Evolutionary conservation across 1,140 invertebrate genomes (phyloP).

Genomic region (Saxidomus purpurata): DNA sequence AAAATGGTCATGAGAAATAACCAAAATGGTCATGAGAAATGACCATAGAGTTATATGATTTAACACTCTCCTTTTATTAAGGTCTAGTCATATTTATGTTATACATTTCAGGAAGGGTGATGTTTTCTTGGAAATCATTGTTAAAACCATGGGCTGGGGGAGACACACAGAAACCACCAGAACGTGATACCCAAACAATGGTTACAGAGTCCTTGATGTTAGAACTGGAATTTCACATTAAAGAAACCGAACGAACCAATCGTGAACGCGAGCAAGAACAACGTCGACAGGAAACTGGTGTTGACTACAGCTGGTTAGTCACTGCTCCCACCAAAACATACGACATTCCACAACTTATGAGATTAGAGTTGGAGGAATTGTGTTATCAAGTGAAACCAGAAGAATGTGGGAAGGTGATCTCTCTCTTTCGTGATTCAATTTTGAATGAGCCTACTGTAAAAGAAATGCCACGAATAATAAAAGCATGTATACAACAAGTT

Average conservation of each 20-base stretch:
- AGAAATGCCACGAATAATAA: slow-evolving; percentile 80
- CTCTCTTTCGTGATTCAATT: slow-evolving; percentile 80
- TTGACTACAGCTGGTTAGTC: slow-evolving; percentile 85
- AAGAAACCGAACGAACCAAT: slow-evolving; percentile 72
- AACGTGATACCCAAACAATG: slow-evolving; percentile 74
- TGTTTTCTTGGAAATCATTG: slow-evolving; percentile 73
- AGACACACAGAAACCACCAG: slow-evolving; percentile 72
- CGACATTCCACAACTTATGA: slow-evolving; percentile 82
- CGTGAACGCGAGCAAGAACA: slow-evolving; percentile 75
- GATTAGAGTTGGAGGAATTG: slow-evolving; percentile 83
- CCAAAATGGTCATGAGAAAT: too few species aligned
- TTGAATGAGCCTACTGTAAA: slow-evolving; percentile 73
- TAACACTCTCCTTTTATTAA: too few species aligned
- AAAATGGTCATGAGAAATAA: too few species aligned
- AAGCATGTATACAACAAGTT: slow-evolving; percentile 78
- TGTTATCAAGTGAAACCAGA: slow-evolving; percentile 80
- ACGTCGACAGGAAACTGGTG: slow-evolving; percentile 73
- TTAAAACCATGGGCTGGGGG: slow-evolving; percentile 71
- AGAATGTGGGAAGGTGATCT: slow-evolving; percentile 82
- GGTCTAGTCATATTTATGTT: too few species aligned
- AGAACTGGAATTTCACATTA: slow-evolving; percentile 81
- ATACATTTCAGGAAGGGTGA: slow-evolving; percentile 24
- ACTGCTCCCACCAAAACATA: slow-evolving; percentile 74
- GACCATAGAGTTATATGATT: too few species aligned
- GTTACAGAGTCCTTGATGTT: slow-evolving; percentile 79